Percentiles rank a stretch among this genome's conserved stretches.
Conservation (phyloP, 2,113 vertebrate species). For the Chloropsis cyanopogon region DNA sequence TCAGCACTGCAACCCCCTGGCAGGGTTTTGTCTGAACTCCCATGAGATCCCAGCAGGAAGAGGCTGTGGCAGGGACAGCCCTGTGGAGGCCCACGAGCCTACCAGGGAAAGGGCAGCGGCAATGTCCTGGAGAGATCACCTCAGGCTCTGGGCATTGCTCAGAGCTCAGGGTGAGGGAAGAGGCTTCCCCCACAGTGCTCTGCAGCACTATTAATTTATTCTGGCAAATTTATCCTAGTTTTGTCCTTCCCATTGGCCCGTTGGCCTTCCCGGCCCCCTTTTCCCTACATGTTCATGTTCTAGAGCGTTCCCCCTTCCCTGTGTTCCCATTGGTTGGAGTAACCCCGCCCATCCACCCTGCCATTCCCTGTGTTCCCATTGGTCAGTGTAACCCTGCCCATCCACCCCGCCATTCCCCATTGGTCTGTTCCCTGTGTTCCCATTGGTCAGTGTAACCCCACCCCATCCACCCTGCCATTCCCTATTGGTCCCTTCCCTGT, state of each 20-base stretch:
- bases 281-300: background rate
- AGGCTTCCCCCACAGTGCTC: background rate
- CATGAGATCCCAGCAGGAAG: rapidly evolving
- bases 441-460: too few species aligned
- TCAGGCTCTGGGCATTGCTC: background rate
- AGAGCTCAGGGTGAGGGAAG: background rate
- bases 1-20: background rate
- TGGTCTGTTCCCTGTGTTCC: too few species aligned
- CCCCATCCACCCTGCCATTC: too few species aligned
- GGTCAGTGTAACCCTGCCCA: background rate
- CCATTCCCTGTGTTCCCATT: too few species aligned
- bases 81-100: background rate
- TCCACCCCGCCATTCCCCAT: background rate
- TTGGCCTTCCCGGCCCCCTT: too few species aligned
- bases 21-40: background rate
- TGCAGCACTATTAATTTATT: too few species aligned
- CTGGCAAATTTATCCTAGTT: too few species aligned
- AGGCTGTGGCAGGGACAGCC: background rate
- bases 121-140: background rate
- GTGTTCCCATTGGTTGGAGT: too few species aligned
- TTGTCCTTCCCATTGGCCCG: background rate
- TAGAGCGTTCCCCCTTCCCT: background rate
- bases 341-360: too few species aligned
- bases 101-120: too few species aligned
- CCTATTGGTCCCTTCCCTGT: too few species aligned